These are phyloP conservation scores for Melieria crassipennis DNA, from an alignment of 2,888 invertebrate genomes.

Conservation along the genomic window DNA sequence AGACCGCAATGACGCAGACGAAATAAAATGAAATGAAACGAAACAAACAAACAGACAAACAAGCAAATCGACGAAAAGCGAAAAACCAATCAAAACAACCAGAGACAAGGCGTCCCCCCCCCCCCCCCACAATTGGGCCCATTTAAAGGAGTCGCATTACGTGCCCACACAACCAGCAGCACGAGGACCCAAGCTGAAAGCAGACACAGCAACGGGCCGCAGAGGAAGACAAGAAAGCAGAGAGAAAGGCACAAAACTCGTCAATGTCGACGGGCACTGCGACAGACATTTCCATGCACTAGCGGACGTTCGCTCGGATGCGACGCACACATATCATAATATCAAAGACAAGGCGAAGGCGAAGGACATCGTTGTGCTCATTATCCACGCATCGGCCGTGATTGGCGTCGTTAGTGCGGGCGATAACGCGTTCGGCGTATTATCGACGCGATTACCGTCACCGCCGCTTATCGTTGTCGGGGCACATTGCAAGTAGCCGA, in stretches of 20 bases:
- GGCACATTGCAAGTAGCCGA: too few species aligned
- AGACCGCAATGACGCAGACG: not conserved
- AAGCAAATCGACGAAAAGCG: not conserved
- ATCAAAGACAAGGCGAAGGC: not conserved
- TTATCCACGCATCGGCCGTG: not conserved
- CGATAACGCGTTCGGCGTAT: not conserved
- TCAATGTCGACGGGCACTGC: too few species aligned
- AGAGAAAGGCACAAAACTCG: not conserved
- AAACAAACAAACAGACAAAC: not conserved
- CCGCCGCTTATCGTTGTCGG: not conserved
- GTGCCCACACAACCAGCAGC: too few species aligned
- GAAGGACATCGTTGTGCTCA: not conserved
- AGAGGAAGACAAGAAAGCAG: not conserved
- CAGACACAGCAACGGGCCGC: not conserved
- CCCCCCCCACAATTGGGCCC: not conserved
- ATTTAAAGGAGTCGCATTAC: slow-evolving; percentile 1
- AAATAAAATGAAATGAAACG: not conserved
- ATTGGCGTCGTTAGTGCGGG: too few species aligned
- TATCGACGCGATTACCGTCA: not conserved
- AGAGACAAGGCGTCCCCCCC: not conserved
- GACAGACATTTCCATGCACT: too few species aligned
- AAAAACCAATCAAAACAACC: slow-evolving; percentile 2
- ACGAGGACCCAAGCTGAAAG: too few species aligned
- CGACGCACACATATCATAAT: too few species aligned
- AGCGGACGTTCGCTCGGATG: too few species aligned